Evolutionary conservation across 2,888 invertebrate genomes (phyloP).

Genomic region (Ferrisia virgata): DNA sequence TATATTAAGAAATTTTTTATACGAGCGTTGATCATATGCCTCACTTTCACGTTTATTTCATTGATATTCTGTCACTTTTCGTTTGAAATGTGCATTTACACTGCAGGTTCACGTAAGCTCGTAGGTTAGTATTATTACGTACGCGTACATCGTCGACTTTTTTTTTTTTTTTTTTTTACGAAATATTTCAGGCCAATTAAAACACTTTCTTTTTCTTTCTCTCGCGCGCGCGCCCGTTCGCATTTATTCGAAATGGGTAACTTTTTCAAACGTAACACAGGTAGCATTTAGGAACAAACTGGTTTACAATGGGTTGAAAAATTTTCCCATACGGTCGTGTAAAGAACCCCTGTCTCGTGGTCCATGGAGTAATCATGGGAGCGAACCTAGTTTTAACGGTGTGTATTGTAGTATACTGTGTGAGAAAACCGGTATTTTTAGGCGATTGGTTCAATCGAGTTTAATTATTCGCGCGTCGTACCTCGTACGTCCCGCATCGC

Average conservation of each 20-base stretch:
- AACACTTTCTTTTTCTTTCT: not conserved
- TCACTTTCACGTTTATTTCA: no score
- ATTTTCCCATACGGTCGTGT: conserved; percentile 29
- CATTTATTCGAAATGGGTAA: not conserved
- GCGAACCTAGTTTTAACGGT: conserved; percentile 38
- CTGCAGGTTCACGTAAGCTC: no score
- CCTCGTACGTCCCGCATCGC: not conserved
- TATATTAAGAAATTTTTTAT: no score
- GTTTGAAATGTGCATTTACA: no score
- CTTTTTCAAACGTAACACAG: not conserved
- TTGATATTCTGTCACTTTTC: no score
- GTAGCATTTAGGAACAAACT: not conserved
- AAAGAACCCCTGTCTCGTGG: conserved; percentile 20
- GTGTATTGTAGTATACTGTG: not conserved
- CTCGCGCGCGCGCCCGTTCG: not conserved
- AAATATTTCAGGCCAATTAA: not conserved
- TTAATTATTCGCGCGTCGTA: not conserved
- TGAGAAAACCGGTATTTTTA: conserved; percentile 32
- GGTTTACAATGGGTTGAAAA: conserved; percentile 27
- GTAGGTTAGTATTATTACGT: no score
- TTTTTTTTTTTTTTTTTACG: not conserved
- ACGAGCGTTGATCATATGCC: no score
- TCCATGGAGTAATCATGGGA: conserved; percentile 34
- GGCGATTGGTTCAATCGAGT: conserved; percentile 16
- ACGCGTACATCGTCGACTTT: no score